Evolutionary conservation across 2,888 invertebrate genomes (phyloP), one percentile per base, ranked within the genome.

Genomic region (Hypena proboscidalis): DNA sequence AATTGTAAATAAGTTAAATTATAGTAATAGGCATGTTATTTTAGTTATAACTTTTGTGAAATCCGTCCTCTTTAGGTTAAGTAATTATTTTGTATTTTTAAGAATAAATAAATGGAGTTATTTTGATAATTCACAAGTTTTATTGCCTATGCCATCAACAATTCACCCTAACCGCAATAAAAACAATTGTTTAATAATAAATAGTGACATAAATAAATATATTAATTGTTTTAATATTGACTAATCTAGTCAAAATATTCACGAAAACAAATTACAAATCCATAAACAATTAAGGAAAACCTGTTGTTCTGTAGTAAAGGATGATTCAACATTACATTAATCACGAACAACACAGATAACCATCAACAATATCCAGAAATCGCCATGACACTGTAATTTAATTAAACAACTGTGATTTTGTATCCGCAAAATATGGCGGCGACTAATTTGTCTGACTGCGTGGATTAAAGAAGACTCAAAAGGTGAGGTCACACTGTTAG

Each of bases 401-500:
- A 56, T 50, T 50, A 63, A 44, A 58, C 58, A 58, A 56, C 48
- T 43, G 53, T 44, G 51, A 57, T 62, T 57, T 53, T 44, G 48
- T 41, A 58, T 64, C 57, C 48, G 58, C 62, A 55, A 58, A 71
- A 61, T 69, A 65, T 60, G 55, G 57, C 48, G 57, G 48, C 50
- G 29, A 49, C 50, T 65, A 72, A 75, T 70, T 75, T 67, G 64
- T 54, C 41, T 40, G 37, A 39, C 40, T 43, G 65, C n/a, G n/a
- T 41, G 31, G 31, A 41, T 42, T 35, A 29, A 3, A 13, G 27
- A 6, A 27, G 19, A 45, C 23, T 22, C n/a, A n/a, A n/a, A n/a
- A n/a, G n/a, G n/a, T n/a, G 4, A 13, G 49, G 46, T 40, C 21
- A 35, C 17, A 31, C 4, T 20, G 25, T 11, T n/a, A 44, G 55